phyloP scores from a whole-genome alignment of 2,888 invertebrate species.

The Ethmia dodecea region DNA sequence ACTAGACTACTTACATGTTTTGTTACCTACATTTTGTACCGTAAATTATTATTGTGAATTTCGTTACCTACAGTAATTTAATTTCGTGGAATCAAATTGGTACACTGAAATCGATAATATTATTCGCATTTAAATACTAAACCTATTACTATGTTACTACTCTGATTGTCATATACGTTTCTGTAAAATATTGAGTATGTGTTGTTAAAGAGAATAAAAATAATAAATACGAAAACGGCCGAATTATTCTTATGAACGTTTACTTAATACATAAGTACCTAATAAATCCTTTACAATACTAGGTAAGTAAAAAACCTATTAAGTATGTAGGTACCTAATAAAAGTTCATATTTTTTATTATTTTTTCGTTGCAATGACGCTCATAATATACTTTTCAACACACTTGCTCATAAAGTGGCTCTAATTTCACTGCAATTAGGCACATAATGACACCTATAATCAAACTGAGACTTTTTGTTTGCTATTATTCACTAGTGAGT shows the following conservation, averaged over 20 bases:
- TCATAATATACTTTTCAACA: too few relatives aligned
- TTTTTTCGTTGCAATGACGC: too few relatives aligned
- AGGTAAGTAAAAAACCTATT: too few relatives aligned
- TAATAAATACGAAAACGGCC: constrained; percentile 68
- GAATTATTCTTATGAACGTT: neutral
- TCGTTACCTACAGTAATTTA: constrained; percentile 29
- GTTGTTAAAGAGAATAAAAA: constrained; percentile 79
- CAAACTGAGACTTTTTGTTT: too few relatives aligned
- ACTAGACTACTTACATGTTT: constrained; percentile 10
- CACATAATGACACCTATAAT: too few relatives aligned
- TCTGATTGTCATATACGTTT: constrained; percentile 77
- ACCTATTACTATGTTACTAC: constrained; percentile 71
- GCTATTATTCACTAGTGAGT: too few relatives aligned
- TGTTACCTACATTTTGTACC: constrained; percentile 1
- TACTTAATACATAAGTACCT: too few relatives aligned
- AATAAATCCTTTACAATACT: too few relatives aligned
- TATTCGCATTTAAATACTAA: constrained; percentile 71
- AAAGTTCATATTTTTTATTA: too few relatives aligned
- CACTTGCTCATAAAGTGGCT: too few relatives aligned
- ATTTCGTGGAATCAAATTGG: constrained; percentile 36
- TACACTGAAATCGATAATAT: constrained; percentile 49
- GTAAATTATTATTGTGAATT: constrained; percentile 29
- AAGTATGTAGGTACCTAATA: too few relatives aligned
- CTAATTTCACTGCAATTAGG: too few relatives aligned
- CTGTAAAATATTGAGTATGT: constrained; percentile 79